Evolutionary conservation across 2,797 vertebrate species (phyloP), one percentile per base, ranked within the genome.

Genomic region (Cyclopterus lumpus): DNA sequence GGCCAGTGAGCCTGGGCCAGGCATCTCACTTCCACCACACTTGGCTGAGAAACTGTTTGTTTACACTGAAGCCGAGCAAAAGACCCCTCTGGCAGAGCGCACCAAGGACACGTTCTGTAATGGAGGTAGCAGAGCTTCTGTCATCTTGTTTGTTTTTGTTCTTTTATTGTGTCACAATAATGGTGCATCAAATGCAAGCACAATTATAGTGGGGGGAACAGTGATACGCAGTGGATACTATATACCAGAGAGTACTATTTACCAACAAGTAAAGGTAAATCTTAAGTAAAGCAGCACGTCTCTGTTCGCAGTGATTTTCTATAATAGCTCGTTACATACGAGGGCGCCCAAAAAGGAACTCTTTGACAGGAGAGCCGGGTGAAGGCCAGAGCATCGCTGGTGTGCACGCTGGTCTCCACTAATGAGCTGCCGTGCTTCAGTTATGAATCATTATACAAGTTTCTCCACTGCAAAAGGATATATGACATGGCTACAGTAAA

Each of bases 11-110:
- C 48, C 62, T 0, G 24, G 32, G 70, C 76, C 73, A 55, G 26
- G 32, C 71, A 46, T 71, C 74, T 73, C 61, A 67, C 60, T 74
- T 81, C 68, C 63, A 74, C 74, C 77, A 68, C 67, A 60, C 73
- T 79, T 75, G 79, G 77, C 79, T 80, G 3, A 1, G 48, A 6
- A 59, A 60, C 18, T 75, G 66, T 76, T 86, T 74, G 77, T 82
- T 75, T 55, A 59, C 67, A 77, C 83, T 54, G 75, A 6, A 49
- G 77, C 63, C 46, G 71, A 66, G 67, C 77, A 26, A 57, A 53
- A 30, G 59, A 76, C 83, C 70, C 62, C 30, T 62, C 14, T 0
- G 10, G 62, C 53, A 30, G 58, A 34, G 40, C 73, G 34, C 70
- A 63, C 58, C 57, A 65, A 85, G 78, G 83, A 75, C 71, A 49